Conservation (phyloP, 2,888 invertebrate species). For the Drosophila paramelanica region DNA sequence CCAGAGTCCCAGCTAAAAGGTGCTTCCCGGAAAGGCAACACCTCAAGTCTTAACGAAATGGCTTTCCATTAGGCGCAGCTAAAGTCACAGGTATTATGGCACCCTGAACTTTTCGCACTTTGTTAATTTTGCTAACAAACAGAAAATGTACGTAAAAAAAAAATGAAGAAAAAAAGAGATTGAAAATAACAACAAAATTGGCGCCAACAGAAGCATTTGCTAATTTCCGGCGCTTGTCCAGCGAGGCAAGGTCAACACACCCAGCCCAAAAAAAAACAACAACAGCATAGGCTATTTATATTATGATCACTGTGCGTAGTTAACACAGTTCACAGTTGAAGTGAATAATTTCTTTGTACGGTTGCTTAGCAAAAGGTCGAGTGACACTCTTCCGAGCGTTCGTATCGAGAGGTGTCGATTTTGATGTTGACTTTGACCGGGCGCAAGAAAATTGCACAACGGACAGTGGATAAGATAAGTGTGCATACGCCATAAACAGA, state of each 20-base stretch:
- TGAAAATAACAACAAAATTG: conserved; percentile 20
- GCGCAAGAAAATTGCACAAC: conserved; percentile 66
- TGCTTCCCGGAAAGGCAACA: conserved; percentile 10
- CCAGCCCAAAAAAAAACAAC: conserved; percentile 40
- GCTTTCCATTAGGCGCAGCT: conserved; percentile 31
- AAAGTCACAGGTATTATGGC: conserved; percentile 15
- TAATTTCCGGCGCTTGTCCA: conserved; percentile 71
- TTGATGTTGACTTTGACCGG: conserved; percentile 77
- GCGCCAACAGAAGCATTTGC: conserved; percentile 63
- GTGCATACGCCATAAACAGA: conserved; percentile 63
- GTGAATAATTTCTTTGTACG: conserved; percentile 70
- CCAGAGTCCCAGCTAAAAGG: conserved; percentile 1
- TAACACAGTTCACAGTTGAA: conserved; percentile 39
- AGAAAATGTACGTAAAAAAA: conserved; percentile 6
- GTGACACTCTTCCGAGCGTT: conserved; percentile 72
- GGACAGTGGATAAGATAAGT: conserved; percentile 26
- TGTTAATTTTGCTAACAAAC: conserved; percentile 62
- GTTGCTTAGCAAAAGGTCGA: conserved; percentile 66
- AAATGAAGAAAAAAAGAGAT: background rate
- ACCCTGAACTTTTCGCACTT: conserved; percentile 72
- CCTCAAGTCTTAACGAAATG: conserved; percentile 12
- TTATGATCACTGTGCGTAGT: conserved; percentile 30
- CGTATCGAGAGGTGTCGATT: conserved; percentile 41
- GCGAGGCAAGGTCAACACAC: conserved; percentile 72
- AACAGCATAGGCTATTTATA: conserved; percentile 17